phyloP scores from a whole-genome alignment of 2,797 vertebrate genomes.

The Pyrocephalus nanus region DNA sequence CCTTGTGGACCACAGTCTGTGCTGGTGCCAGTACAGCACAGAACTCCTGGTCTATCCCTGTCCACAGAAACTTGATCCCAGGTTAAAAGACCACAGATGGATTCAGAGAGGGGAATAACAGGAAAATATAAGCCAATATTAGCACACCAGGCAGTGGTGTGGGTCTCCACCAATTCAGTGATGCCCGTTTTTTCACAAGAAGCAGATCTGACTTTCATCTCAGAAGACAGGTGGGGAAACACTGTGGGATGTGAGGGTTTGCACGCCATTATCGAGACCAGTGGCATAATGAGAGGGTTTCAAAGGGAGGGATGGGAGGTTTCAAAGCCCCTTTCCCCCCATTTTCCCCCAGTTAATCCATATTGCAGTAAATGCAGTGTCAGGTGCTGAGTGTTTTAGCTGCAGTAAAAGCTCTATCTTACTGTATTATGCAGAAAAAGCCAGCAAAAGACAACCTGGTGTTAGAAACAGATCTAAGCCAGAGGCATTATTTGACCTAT shows the following conservation, averaged over 20 bases:
- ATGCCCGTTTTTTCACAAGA: neutral
- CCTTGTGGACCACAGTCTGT: neutral
- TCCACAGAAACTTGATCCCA: neutral
- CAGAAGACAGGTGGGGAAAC: neutral
- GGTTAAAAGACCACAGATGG: neutral
- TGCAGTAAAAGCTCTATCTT: neutral
- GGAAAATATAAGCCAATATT: neutral
- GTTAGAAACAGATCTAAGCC: neutral
- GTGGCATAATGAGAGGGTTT: neutral
- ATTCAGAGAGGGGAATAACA: neutral
- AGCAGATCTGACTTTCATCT: neutral
- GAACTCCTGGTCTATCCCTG: neutral
- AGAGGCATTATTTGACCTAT: neutral
- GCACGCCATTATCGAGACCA: neutral
- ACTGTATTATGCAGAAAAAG: neutral
- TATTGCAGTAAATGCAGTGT: neutral
- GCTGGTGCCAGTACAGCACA: neutral
- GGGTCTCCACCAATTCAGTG: accelerated
- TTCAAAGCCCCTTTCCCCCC: neutral
- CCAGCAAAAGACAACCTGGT: neutral
- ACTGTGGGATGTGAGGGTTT: neutral
- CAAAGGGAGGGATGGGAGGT: neutral
- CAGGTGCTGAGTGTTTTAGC: neutral
- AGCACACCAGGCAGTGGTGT: neutral
- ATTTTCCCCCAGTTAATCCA: neutral